Base-by-base conservation (phyloP, 2,888 invertebrate genomes). In the Papilio protenor region DNA sequence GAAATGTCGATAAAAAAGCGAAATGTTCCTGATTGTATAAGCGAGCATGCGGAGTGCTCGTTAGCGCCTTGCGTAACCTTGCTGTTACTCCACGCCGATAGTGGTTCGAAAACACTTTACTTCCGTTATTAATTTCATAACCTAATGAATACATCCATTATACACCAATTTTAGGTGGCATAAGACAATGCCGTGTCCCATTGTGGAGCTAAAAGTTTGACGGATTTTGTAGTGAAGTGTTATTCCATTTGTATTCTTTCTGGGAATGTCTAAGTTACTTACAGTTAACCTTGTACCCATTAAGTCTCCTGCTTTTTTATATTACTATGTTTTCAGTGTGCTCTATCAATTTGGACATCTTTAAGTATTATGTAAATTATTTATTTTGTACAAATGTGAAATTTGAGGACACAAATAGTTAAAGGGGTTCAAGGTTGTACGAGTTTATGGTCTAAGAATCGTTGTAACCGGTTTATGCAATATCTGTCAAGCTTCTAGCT, bases 1-100 rank as follows among this genome's bases (percentile, higher is more conserved):
- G n/a, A 73, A 73, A 73, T 47, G 45, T n/a, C 11, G 64, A 66
- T 69, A 49, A 73, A 75, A 69, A 70, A 69, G 66, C 64, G 70
- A 40, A 77, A 71, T 71, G 21, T 75, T 52, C 52, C 49, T 33
- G 33, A 75, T 75, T 77, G 57, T 77, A 52, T 77, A 74, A 74
- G 23, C 21, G 27, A 23, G 59, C 47, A 73, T 69, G 47, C 66
- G 23, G 66, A 52, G 52, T 27, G 23, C 52, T 75, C 73, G 57
- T 73, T 52, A 69, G 27, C 40, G 2, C 33, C 70, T 74, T 77
- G 59, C 33, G 49, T 70, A 70, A 69, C 33, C 27, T 61, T 27
- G 14, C 64, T 21, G 21, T 64, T 61, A 27, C 61, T 76, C n/a
- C 45, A 33, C 11, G 16, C 12, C 49, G 49, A 76, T 72, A 49